phyloP scores from a whole-genome alignment of 1,140 invertebrate species.

The Coboldia fuscipes region DNA sequence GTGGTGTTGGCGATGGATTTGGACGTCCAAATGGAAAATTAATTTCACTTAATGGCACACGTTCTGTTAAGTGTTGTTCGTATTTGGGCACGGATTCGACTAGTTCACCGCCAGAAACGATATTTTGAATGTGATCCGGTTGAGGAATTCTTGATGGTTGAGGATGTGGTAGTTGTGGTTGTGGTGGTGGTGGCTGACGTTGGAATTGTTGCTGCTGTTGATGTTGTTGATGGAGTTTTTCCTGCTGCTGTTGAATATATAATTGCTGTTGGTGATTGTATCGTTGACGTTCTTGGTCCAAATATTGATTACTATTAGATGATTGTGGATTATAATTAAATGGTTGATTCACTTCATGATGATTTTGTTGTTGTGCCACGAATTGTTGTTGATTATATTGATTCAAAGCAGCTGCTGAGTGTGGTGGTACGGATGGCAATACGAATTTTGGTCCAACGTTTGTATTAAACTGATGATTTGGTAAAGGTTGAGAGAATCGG shows the following conservation, averaged over 20 bases:
- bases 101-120: conserved; percentile 37
- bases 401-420: too few species aligned
- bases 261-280: conserved; percentile 4
- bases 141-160: conserved; percentile 13
- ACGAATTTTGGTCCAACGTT: too few species aligned
- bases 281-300: conserved; percentile 9
- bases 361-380: too few species aligned
- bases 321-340: conserved; percentile 1
- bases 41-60: conserved; percentile 10
- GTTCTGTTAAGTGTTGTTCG: conserved; percentile 45
- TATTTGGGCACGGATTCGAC: conserved; percentile 50
- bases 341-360: conserved; percentile 1
- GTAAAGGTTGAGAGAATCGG: too few species aligned
- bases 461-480: too few species aligned
- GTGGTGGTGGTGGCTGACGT: conserved; percentile 21
- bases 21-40: not conserved
- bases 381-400: too few species aligned
- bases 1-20: not conserved
- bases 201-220: conserved; percentile 21
- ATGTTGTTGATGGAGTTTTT: conserved; percentile 6
- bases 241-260: conserved; percentile 4
- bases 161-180: conserved; percentile 17
- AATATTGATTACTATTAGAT: conserved; percentile 6
- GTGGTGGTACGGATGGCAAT: too few species aligned
- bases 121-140: conserved; percentile 4